Percentiles rank a stretch among this genome's conserved stretches.
Evolutionary conservation across 2,888 invertebrate species (phyloP).

Genomic region (Idaea straminata): DNA sequence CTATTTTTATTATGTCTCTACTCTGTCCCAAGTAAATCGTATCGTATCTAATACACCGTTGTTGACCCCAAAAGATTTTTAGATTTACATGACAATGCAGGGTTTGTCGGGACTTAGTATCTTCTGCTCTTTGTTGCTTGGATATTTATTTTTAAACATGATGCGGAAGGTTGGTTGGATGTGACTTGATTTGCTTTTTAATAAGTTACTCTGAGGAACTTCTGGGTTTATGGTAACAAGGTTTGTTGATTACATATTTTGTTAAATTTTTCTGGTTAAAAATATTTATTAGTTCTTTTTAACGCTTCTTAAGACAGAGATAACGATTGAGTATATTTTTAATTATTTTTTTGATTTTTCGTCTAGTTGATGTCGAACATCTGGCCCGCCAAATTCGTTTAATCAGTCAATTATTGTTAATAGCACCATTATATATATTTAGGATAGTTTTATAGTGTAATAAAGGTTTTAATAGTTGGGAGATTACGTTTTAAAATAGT

Average conservation of each 20-base stretch:
- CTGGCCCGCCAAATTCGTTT: no score
- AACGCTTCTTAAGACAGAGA: not conserved
- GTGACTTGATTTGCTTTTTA: not conserved
- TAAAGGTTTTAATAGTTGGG: no score
- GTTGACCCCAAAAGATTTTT: constrained; percentile 43
- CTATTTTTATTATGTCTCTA: constrained; percentile 43
- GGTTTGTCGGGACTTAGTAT: constrained; percentile 24
- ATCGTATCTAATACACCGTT: constrained; percentile 29
- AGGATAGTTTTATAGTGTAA: no score
- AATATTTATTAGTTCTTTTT: not conserved
- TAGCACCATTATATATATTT: no score
- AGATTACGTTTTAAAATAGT: no score
- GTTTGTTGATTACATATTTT: not conserved
- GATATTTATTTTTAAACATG: not conserved
- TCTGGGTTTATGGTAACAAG: not conserved
- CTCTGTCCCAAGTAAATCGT: constrained; percentile 39
- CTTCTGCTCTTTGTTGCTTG: not conserved
- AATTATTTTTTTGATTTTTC: no score
- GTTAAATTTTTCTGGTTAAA: not conserved
- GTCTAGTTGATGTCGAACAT: no score
- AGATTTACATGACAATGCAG: constrained; percentile 40
- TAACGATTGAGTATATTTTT: no score
- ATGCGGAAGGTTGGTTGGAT: not conserved
- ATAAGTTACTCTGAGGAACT: not conserved
- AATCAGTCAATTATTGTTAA: no score